Evolutionary conservation across 2,797 vertebrate genomes (phyloP).

Genomic region (Brachymystax lenok): DNA sequence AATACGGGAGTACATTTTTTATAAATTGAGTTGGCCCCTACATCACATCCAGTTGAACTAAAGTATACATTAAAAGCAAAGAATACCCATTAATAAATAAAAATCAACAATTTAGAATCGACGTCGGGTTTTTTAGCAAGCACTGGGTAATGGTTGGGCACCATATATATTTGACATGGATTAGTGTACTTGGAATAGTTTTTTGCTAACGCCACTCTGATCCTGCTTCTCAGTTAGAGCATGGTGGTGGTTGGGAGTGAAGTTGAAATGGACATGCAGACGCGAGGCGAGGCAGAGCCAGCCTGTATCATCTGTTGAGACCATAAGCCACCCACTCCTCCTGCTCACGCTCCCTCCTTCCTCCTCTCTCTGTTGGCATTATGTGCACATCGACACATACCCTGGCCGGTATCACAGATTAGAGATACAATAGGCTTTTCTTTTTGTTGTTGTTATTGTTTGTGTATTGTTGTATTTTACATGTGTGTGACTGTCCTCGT

Average conservation of each 20-base stretch:
- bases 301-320: slow-evolving; percentile 4
- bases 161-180: slow-evolving; percentile 22
- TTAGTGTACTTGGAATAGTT: slow-evolving; percentile 12
- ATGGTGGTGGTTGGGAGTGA: slow-evolving; percentile 7
- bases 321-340: not conserved
- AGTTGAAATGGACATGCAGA: not conserved
- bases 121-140: not conserved
- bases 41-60: slow-evolving; percentile 20
- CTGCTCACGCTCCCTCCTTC: not conserved
- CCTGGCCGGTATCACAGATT: not conserved
- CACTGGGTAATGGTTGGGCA: not conserved
- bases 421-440: slow-evolving; percentile 6
- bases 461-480: too few species aligned
- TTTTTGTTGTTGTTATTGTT: too few species aligned
- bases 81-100: slow-evolving; percentile 13
- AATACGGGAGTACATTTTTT: not conserved
- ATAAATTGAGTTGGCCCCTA: not conserved
- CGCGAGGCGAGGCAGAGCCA: not conserved
- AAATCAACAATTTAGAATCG: not conserved
- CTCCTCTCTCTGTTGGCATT: not conserved
- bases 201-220: slow-evolving; percentile 6
- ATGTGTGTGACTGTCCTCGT: too few species aligned
- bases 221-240: not conserved
- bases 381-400: slow-evolving; percentile 24
- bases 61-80: slow-evolving; percentile 26